Evolutionary conservation across 2,113 vertebrate genomes (phyloP).

Genomic region (Chloebia gouldiae): DNA sequence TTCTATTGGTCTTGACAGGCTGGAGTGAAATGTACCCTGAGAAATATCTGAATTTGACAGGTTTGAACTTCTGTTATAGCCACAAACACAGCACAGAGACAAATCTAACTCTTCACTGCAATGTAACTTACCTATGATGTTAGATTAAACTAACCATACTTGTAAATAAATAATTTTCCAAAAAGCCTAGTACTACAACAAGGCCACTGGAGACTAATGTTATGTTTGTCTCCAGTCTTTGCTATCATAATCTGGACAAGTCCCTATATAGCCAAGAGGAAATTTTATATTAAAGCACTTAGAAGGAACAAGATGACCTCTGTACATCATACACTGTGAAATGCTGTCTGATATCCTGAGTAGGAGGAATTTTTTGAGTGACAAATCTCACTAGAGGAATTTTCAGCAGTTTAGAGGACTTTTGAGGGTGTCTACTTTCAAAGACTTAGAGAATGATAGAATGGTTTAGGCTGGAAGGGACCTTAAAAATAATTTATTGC

Average conservation of each 20-base stretch:
- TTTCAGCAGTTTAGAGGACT: neutral
- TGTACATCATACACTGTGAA: neutral
- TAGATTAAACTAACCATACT: neutral
- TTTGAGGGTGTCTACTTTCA: neutral
- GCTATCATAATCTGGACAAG: neutral
- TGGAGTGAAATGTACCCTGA: neutral
- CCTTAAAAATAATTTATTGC: neutral
- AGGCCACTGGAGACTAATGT: neutral
- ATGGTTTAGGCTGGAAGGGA: neutral
- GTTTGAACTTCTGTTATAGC: neutral
- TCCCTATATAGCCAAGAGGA: neutral
- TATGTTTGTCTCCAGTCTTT: neutral
- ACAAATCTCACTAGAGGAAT: neutral
- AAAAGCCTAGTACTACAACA: neutral
- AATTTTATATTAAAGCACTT: neutral
- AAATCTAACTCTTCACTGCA: neutral
- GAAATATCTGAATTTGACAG: neutral
- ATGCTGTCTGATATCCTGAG: neutral
- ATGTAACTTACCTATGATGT: fast-evolving
- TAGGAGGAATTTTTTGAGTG: neutral
- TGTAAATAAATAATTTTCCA: neutral
- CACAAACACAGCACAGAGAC: neutral
- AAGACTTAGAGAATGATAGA: neutral
- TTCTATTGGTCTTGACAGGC: neutral
- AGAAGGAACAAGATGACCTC: neutral